Evolutionary conservation across 23 tunicate genomes (phyloP), one percentile per base, ranked within the genome.

Genomic region (Trididemnum nubilum): DNA sequence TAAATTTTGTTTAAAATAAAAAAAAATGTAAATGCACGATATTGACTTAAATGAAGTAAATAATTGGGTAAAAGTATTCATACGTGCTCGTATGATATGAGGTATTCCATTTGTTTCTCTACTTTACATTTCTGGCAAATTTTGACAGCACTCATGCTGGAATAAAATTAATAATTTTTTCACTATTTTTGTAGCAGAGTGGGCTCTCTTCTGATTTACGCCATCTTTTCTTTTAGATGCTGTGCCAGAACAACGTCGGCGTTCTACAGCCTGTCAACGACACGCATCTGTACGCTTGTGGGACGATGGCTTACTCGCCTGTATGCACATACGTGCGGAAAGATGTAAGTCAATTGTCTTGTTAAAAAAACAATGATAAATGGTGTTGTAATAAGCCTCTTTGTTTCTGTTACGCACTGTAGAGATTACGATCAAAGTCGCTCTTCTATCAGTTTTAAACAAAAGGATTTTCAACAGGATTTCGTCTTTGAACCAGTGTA

Each of bases 231-330:
- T 49, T 73, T 5, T 51, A 77, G 81, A 77, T 33, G 67, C 67
- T 77, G 1, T 90, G 96, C 72, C 73, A 74, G 38, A 90, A 90
- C 60, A 73, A 71, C 77, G 81, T 90, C 26, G 72, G 81, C 15
- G 80, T 90, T 2, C 72, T 90, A 36, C 77, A 79, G 19, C 40
- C 89, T 7, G 89, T 85, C 64, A 90, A 90, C 79, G 64, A 40
- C 1, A 90, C 96, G 0, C 89, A 85, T 52, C 72, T 90, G 0
- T 90, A 90, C 83, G 80, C 82, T 4, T 90, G 96, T 73, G 96
- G 96, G 9, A 90, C 96, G n/a, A 61, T 79, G 77, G 86, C 96
- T 19, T 85, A 57, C 64, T 38, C 66, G 3, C 89, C 96, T 0
- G 36, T 64, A 1, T 90, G 96, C 71, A 52, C 39, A 22, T 85